Evolutionary conservation across 2,888 invertebrate genomes (phyloP).

Genomic region (Caenorhabditis sp.): DNA sequence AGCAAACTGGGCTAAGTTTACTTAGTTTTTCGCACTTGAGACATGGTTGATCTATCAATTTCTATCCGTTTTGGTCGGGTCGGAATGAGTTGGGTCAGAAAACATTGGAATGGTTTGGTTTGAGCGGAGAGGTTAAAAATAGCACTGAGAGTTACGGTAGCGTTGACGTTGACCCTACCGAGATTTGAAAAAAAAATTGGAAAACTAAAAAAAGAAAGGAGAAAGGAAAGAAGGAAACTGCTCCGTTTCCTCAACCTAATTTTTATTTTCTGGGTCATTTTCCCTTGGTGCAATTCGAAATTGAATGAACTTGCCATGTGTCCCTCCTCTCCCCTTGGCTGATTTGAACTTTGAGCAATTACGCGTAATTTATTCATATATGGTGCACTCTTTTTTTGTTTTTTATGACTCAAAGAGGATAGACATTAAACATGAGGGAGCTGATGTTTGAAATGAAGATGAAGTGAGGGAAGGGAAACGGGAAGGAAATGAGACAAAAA

Average conservation of each 20-base stretch:
- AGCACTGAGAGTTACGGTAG: no score
- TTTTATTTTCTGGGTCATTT: conserved; percentile 1
- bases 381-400: background rate
- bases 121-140: no score
- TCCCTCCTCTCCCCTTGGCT: no score
- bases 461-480: background rate
- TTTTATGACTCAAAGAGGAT: background rate
- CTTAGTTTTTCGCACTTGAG: conserved; percentile 51
- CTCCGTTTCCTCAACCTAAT: conserved; percentile 42
- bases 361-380: conserved; percentile 2
- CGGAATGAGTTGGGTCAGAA: background rate
- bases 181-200: no score
- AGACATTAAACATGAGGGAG: no score
- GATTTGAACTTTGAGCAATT: conserved; percentile 18
- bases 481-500: background rate
- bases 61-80: background rate
- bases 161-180: no score
- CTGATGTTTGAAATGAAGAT: conserved; percentile 6
- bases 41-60: conserved; percentile 25
- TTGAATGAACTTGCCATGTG: conserved; percentile 59
- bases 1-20: conserved; percentile 36
- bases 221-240: no score
- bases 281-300: conserved; percentile 44
- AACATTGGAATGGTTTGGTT: no score
- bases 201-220: no score